A percentile compares a stretch with the other conserved stretches of the same genome.
phyloP scores from a whole-genome alignment of 2,113 vertebrate species.

The Oryzias celebensis region DNA sequence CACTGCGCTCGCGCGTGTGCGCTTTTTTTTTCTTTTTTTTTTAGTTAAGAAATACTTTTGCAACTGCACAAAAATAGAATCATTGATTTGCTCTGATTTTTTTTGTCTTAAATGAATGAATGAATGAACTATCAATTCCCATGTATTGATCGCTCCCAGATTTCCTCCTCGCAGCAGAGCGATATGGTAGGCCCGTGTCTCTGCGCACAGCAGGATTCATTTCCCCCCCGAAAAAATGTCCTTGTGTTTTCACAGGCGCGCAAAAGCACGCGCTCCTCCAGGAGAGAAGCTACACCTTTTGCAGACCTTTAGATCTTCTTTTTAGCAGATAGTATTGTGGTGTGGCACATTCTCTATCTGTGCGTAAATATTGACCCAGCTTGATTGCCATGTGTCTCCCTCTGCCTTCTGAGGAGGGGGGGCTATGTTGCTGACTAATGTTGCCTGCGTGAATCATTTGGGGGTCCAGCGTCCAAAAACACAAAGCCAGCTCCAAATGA shows the following conservation, averaged over 20 bases:
- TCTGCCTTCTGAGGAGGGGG: constrained; percentile 48
- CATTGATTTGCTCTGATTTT: constrained; percentile 5
- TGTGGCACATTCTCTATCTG: constrained; percentile 23
- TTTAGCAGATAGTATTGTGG: background rate
- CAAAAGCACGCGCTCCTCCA: constrained; percentile 14
- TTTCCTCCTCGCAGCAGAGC: constrained; percentile 35
- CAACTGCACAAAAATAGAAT: constrained; percentile 11
- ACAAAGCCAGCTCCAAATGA: constrained; percentile 29
- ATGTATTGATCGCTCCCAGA: constrained; percentile 38
- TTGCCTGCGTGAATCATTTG: constrained; percentile 51
- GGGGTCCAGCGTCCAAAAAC: constrained; percentile 47
- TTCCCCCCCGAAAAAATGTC: constrained; percentile 66
- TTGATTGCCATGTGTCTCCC: constrained; percentile 61
- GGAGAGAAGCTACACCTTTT: constrained; percentile 22
- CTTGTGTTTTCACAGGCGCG: constrained; percentile 38
- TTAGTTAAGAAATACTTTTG: constrained; percentile 58
- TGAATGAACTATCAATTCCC: constrained; percentile 21
- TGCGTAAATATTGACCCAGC: constrained; percentile 52
- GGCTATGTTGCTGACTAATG: constrained; percentile 49
- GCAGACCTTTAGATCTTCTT: constrained; percentile 1
- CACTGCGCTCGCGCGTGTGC: constrained; percentile 23
- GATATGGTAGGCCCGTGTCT: constrained; percentile 59
- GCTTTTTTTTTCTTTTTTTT: constrained; percentile 1
- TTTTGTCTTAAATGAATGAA: too few relatives aligned
- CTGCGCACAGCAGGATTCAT: constrained; percentile 53